A percentile compares a stretch with the other conserved stretches of the same genome.
phyloP scores from a whole-genome alignment of 2,113 vertebrate genomes.

The Carollia perspicillata region DNA sequence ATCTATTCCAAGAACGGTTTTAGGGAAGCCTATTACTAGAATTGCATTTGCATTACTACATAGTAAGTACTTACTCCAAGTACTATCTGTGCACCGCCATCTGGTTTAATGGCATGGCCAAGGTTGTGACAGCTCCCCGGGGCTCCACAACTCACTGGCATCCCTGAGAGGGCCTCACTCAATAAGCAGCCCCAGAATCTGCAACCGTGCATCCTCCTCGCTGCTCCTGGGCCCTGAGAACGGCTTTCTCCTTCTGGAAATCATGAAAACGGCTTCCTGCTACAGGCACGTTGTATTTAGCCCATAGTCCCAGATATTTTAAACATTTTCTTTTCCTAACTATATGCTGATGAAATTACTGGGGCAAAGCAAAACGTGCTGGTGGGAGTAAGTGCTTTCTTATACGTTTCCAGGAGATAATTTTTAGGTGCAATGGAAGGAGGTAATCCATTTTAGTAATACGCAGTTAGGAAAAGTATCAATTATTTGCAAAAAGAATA shows the following conservation, averaged over 20 bases:
- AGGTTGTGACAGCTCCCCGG: not conserved
- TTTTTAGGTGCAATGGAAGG: not conserved
- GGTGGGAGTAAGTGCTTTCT: not conserved
- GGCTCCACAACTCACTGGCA: slow-evolving; percentile 22
- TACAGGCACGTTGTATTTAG: not conserved
- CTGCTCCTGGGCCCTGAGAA: not conserved
- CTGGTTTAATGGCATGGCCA: slow-evolving; percentile 50
- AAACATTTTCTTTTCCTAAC: slow-evolving; percentile 11
- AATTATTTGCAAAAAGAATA: slow-evolving; percentile 24
- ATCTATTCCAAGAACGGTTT: slow-evolving; percentile 33
- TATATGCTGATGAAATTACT: not conserved
- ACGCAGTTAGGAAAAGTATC: slow-evolving; percentile 31
- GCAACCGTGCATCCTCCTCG: not conserved
- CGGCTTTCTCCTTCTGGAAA: slow-evolving; percentile 8
- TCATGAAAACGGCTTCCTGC: not conserved
- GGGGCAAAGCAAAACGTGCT: not conserved
- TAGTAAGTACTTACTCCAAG: no score
- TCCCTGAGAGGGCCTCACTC: not conserved
- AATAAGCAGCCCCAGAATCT: slow-evolving; percentile 2
- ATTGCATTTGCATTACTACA: slow-evolving; percentile 63
- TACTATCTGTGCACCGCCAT: slow-evolving; percentile 30
- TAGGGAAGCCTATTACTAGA: slow-evolving; percentile 38
- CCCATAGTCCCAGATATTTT: not conserved
- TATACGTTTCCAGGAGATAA: not conserved
- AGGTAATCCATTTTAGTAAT: slow-evolving; percentile 27